phyloP scores from a whole-genome alignment of 1,140 invertebrate species.

The Drosophila miranda region DNA sequence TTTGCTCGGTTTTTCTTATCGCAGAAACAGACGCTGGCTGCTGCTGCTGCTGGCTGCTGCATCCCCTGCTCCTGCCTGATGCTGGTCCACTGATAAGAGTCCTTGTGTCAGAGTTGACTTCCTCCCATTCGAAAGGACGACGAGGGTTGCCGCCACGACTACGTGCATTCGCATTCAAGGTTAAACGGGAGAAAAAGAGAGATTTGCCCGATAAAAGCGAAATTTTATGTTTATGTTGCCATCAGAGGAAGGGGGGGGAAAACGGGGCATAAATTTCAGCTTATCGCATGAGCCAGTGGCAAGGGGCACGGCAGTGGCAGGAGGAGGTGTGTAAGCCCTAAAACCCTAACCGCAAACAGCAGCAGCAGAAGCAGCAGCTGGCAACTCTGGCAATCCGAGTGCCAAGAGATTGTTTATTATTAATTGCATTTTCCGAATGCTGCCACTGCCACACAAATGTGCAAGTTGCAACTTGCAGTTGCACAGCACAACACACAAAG shows the following conservation, averaged over 20 bases:
- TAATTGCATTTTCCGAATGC: constrained; percentile 60
- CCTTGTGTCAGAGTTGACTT: constrained; percentile 59
- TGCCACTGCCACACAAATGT: constrained; percentile 20
- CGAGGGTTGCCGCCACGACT: constrained; percentile 17
- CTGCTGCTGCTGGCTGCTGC: not conserved
- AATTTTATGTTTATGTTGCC: constrained; percentile 44
- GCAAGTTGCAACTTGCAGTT: not conserved
- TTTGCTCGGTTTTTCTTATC: constrained; percentile 38
- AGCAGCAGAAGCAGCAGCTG: no score
- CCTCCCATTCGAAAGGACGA: constrained; percentile 7
- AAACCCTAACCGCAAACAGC: not conserved
- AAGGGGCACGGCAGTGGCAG: not conserved
- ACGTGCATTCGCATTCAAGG: constrained; percentile 75
- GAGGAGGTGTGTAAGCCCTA: not conserved
- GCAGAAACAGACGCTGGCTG: constrained; percentile 30
- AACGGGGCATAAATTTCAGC: constrained; percentile 38
- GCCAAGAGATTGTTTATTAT: constrained; percentile 68
- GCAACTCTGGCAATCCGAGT: constrained; percentile 43
- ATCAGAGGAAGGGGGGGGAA: not conserved
- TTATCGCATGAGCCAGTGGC: constrained; percentile 46
- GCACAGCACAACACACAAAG: constrained; percentile 36
- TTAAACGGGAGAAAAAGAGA: constrained; percentile 66
- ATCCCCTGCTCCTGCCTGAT: constrained; percentile 22
- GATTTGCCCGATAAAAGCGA: constrained; percentile 43
- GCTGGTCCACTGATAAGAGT: constrained; percentile 50